Evolutionary conservation across 2,888 invertebrate species (phyloP).

Genomic region (Drosophila vallismaia): DNA sequence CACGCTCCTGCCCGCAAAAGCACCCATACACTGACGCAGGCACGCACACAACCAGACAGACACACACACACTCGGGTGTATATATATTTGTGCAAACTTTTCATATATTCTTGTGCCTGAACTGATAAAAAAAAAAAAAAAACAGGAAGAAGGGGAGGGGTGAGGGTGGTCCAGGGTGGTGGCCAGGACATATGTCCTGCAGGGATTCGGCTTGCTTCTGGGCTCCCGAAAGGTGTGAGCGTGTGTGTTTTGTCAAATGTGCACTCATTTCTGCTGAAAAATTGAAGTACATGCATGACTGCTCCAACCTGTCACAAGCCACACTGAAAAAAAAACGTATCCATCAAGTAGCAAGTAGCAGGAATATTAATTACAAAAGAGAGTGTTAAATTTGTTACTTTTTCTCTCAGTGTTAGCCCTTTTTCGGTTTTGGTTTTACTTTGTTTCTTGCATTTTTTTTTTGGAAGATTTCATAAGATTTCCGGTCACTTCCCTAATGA

Average conservation of each 20-base stretch:
- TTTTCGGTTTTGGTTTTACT: slow-evolving; percentile 31
- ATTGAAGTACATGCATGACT: slow-evolving; percentile 78
- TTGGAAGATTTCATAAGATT: slow-evolving; percentile 72
- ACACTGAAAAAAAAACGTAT: slow-evolving; percentile 1
- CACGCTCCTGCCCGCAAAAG: slow-evolving; percentile 38
- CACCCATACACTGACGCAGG: slow-evolving; percentile 26
- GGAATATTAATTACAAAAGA: no score
- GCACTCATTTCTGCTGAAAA: slow-evolving; percentile 77
- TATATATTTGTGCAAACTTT: slow-evolving; percentile 65
- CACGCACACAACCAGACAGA: slow-evolving; percentile 18
- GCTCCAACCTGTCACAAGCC: slow-evolving; percentile 55
- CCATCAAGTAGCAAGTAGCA: no score
- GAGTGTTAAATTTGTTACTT: no score
- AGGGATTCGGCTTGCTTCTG: slow-evolving; percentile 48
- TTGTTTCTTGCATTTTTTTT: slow-evolving; percentile 33
- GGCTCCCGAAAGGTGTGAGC: slow-evolving; percentile 55
- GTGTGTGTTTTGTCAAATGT: slow-evolving; percentile 73
- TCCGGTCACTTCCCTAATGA: slow-evolving; percentile 79
- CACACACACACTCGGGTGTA: slow-evolving; percentile 27
- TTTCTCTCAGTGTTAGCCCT: slow-evolving; percentile 34
- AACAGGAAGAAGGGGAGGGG: slow-evolving; percentile 16
- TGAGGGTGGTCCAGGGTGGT: neutral
- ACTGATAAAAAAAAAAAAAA: slow-evolving; percentile 24
- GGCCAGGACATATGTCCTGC: slow-evolving; percentile 64
- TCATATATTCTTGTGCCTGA: slow-evolving; percentile 46